Conservation (phyloP, 2,888 invertebrate genomes). For the Dasypogon diadema region DNA sequence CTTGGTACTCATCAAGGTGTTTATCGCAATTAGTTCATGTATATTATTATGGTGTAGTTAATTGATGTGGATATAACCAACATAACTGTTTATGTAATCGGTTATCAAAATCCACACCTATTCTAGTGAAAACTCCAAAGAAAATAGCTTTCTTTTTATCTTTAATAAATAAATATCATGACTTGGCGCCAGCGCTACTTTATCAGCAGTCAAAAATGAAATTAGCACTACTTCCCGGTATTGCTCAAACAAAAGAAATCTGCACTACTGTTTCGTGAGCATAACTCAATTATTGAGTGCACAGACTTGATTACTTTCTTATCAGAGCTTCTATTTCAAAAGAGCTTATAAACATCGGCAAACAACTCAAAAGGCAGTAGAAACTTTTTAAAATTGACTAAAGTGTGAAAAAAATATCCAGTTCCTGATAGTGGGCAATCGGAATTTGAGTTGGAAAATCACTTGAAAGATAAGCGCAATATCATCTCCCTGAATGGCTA, state of each 20-base stretch:
- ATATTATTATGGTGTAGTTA: too few species aligned
- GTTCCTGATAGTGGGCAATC: not conserved
- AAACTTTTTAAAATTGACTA: not conserved
- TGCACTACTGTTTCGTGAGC: constrained; percentile 5
- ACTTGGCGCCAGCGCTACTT: not conserved
- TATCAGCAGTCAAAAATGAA: not conserved
- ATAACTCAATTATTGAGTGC: constrained; percentile 13
- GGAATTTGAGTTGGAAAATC: not conserved
- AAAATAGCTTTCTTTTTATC: too few species aligned
- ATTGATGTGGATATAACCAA: too few species aligned
- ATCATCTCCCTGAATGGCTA: not conserved
- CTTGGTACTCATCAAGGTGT: too few species aligned
- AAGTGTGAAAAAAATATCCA: not conserved
- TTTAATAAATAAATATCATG: too few species aligned
- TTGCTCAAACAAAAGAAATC: not conserved
- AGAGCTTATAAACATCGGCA: not conserved
- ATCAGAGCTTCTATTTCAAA: constrained; percentile 1
- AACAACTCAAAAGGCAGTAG: constrained; percentile 1
- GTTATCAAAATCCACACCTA: too few species aligned
- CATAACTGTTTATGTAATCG: too few species aligned
- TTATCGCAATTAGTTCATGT: too few species aligned
- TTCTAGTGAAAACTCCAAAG: too few species aligned
- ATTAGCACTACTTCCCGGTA: not conserved
- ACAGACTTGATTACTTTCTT: constrained; percentile 15
- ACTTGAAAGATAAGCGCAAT: not conserved